These are phyloP conservation scores for Neogobius melanostomus DNA, from an alignment of 2,113 vertebrate species.

Conservation along the genomic window DNA sequence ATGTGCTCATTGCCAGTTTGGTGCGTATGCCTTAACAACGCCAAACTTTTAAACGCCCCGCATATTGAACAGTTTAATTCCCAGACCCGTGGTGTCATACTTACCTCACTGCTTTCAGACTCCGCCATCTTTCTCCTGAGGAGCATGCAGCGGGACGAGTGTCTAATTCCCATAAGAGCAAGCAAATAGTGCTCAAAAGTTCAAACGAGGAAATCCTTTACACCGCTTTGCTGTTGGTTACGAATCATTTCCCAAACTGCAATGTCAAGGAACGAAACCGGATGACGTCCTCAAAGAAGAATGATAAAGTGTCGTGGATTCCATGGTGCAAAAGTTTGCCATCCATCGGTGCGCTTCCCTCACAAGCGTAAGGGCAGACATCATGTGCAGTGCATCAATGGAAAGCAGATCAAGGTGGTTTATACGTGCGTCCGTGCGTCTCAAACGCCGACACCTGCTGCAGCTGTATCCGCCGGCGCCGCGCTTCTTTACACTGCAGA, in stretches of 20 bases:
- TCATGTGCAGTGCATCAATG: conserved; percentile 35
- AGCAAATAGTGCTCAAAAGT: conserved; percentile 27
- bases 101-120: conserved; percentile 91
- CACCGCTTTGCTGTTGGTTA: neutral
- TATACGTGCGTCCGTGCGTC: conserved; percentile 15
- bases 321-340: conserved; percentile 76
- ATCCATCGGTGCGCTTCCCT: conserved; percentile 41
- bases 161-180: conserved; percentile 97
- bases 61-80: neutral
- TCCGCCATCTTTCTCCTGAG: conserved; percentile 98
- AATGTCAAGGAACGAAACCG: conserved; percentile 31
- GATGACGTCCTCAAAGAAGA: conserved; percentile 46
- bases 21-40: neutral
- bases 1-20: neutral
- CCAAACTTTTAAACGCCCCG: neutral
- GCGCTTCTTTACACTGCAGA: conserved; percentile 21
- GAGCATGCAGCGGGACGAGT: conserved; percentile 98
- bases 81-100: conserved; percentile 53
- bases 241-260: conserved; percentile 18
- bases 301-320: conserved; percentile 36
- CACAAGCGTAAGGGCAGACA: conserved; percentile 33
- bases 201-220: conserved; percentile 16
- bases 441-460: conserved; percentile 8
- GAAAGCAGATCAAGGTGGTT: neutral
- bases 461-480: neutral